Base-by-base conservation (phyloP, 2,797 vertebrate genomes). In the Siniperca obscura region DNA sequence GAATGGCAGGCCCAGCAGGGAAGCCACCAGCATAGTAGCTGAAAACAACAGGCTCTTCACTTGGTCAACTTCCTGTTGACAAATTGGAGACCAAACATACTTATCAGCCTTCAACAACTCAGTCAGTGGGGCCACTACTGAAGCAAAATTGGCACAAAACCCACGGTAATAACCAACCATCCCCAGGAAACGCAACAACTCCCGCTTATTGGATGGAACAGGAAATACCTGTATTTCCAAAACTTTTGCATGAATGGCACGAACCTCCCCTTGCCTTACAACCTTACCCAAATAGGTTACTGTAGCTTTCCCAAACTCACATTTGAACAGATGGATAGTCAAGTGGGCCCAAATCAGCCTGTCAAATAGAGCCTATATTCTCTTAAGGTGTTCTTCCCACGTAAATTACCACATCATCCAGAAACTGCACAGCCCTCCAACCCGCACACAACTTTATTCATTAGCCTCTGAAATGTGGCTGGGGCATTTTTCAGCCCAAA, bases 391-490 rank as follows among this genome's bases (percentile, higher is more conserved):
- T 68, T 30, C 30, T 30, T 30, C 30, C 30, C 21, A 69, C 74
- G 30, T 76, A 66, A 7, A 76, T 59, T 4, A 76, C 65, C 21
- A 69, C 75, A 10, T 60, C 55, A 50, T 77, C 42, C 42, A 69
- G 52, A 77, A 14, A 50, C 75, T 61, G 55, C 21, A 52, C 44
- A 69, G 1, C 55, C 22, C 34, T 60, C 65, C 65, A 77, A 16
- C 22, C 21, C 55, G 38, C 55, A 27, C 56, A 61, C 30, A 50
- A 50, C 75, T 27, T 69, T 69, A 22, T 38, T 77, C 53, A 76
- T 76, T 12, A 76, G 59, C 16, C 65, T 76, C 19, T 76, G 74
- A 60, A 68, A 59, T 48, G 74, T 42, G 57, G 55, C 57, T 52
- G 59, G 12, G 3, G 56, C 14, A 17, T 57, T 30, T 7, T 2